Conservation (phyloP, 2,113 vertebrate genomes). For the Sceloporus undulatus region DNA sequence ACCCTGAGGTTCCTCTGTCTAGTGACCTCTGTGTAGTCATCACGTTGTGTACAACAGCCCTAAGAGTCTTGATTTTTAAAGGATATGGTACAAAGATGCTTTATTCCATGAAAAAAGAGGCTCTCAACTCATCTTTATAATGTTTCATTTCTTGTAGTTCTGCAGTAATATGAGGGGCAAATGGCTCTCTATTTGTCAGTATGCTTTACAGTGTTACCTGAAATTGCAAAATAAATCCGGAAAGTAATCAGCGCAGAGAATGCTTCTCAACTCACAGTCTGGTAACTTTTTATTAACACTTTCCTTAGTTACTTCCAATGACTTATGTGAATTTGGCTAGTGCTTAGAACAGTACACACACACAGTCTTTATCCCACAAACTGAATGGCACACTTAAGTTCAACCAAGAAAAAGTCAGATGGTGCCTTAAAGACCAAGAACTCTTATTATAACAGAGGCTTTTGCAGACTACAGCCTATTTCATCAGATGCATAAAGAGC, state of each 20-base stretch:
- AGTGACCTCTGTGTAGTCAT: too few species aligned
- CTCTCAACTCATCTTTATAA: neutral
- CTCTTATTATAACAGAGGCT: neutral
- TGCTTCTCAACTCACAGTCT: neutral
- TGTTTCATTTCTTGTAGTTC: neutral
- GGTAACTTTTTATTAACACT: neutral
- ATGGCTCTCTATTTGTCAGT: neutral
- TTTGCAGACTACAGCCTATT: neutral
- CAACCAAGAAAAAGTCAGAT: neutral
- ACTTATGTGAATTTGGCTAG: neutral
- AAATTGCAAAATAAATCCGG: slow-evolving; percentile 22
- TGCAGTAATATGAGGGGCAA: neutral
- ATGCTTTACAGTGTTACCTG: neutral
- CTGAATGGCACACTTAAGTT: too few species aligned
- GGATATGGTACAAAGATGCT: neutral
- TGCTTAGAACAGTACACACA: neutral
- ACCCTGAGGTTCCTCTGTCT: neutral
- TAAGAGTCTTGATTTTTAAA: neutral
- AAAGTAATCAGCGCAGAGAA: too few species aligned
- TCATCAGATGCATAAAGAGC: neutral
- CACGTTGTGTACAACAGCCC: neutral
- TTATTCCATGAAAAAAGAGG: neutral
- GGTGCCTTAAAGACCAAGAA: neutral
- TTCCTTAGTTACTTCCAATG: neutral
- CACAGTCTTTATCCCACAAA: neutral